phyloP scores from a whole-genome alignment of 2,888 invertebrate species.

The Acronicta aceris region DNA sequence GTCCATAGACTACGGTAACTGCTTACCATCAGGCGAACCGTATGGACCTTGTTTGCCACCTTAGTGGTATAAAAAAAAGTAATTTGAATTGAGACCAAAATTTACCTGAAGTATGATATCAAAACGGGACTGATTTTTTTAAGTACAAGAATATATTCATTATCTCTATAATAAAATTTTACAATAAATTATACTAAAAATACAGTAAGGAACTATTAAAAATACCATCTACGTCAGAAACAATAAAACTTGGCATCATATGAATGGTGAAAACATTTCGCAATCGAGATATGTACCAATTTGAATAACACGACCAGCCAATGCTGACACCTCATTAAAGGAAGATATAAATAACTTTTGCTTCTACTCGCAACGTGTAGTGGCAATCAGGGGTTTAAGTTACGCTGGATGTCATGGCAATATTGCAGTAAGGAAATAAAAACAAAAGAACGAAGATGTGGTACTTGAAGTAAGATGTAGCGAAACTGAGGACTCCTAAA shows the following conservation, averaged over 20 bases:
- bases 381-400: conserved; percentile 68
- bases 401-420: conserved; percentile 76
- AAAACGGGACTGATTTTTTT: too few species aligned
- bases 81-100: too few species aligned
- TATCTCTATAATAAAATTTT: too few species aligned
- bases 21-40: too few species aligned
- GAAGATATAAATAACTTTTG: conserved; percentile 61
- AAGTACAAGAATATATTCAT: too few species aligned
- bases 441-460: conserved; percentile 68
- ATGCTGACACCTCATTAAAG: conserved; percentile 64
- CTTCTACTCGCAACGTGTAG: conserved; percentile 59
- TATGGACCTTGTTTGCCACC: too few species aligned
- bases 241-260: conserved; percentile 55
- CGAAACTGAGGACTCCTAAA: too few species aligned
- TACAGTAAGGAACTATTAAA: too few species aligned
- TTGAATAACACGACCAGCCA: conserved; percentile 61
- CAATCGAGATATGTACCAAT: conserved; percentile 61
- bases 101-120: too few species aligned
- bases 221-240: conserved; percentile 46
- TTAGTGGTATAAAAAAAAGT: too few species aligned
- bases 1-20: too few species aligned
- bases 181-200: too few species aligned
- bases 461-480: conserved; percentile 49
- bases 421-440: conserved; percentile 76
- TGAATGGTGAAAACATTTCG: conserved; percentile 62